phyloP scores from a whole-genome alignment of 2,797 vertebrate species.

The Adrianichthys oophorus region DNA sequence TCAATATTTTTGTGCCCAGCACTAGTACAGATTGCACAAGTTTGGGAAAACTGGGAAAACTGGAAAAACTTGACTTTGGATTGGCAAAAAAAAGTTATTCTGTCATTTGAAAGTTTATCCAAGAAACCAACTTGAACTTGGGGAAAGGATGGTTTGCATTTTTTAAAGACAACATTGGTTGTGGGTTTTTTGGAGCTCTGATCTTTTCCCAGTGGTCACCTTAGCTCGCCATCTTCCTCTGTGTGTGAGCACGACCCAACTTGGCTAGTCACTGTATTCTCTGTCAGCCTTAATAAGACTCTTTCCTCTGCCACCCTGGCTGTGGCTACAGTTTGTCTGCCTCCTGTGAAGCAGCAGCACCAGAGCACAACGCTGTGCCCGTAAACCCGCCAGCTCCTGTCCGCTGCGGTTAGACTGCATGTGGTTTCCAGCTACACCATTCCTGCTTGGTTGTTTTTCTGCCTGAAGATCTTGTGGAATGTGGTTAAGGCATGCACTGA shows the following conservation, averaged over 20 bases:
- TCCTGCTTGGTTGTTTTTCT: slow-evolving; percentile 49
- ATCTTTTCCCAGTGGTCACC: slow-evolving; percentile 27
- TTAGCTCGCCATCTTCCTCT: slow-evolving; percentile 6
- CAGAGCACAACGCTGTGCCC: slow-evolving; percentile 49
- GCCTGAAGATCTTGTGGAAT: slow-evolving; percentile 57
- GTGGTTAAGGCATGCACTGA: slow-evolving; percentile 45
- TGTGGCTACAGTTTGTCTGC: slow-evolving; percentile 16
- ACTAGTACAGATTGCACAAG: not conserved
- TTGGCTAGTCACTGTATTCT: slow-evolving; percentile 18
- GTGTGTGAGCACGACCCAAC: slow-evolving; percentile 6
- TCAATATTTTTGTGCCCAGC: not conserved
- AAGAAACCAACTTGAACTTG: slow-evolving; percentile 20
- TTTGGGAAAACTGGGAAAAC: not conserved
- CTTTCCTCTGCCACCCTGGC: slow-evolving; percentile 32
- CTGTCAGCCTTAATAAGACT: slow-evolving; percentile 36
- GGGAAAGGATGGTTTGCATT: slow-evolving; percentile 46
- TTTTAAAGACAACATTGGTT: slow-evolving; percentile 31
- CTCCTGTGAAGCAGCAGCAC: slow-evolving; percentile 35
- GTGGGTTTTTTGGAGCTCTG: slow-evolving; percentile 14
- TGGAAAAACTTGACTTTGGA: no score
- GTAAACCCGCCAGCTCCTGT: slow-evolving; percentile 59
- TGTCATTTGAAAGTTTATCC: not conserved
- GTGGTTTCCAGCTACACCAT: slow-evolving; percentile 59
- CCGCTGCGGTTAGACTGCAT: slow-evolving; percentile 55
- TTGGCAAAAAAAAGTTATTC: not conserved